phyloP scores from a whole-genome alignment of 2,797 vertebrate species.

The Hydrolagus colliei region DNA sequence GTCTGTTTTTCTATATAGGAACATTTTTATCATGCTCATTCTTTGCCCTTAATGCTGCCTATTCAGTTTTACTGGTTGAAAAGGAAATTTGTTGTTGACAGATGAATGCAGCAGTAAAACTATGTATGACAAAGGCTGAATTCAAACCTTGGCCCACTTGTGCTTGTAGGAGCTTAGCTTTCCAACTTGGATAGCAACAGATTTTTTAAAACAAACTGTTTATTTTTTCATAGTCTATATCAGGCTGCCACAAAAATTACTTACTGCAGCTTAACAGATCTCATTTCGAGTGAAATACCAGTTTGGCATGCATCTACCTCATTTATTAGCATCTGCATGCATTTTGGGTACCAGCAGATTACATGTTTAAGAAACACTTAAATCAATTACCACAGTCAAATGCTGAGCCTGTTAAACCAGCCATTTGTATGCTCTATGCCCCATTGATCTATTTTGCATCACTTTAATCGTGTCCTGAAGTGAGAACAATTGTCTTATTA shows the following conservation, averaged over 20 bases:
- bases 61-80: not conserved
- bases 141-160: not conserved
- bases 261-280: not conserved
- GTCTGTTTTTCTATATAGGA: not conserved
- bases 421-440: not conserved
- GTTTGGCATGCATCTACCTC: not conserved
- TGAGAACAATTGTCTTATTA: not conserved
- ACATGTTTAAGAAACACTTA: conserved; percentile 44
- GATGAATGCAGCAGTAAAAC: not conserved
- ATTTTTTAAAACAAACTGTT: not conserved
- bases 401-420: not conserved
- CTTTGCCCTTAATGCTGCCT: not conserved
- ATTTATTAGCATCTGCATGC: conserved; percentile 35
- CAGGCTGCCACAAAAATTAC: not conserved
- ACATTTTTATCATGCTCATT: not conserved
- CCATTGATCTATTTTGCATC: not conserved
- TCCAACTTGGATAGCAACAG: not conserved
- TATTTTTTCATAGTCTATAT: not conserved
- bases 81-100: not conserved
- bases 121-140: not conserved
- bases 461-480: not conserved
- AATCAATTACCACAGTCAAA: conserved; percentile 42
- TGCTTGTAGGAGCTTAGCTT: not conserved
- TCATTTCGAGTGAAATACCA: not conserved
- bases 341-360: conserved; percentile 44